Evolutionary conservation across 2,797 vertebrate species (phyloP), one percentile per base, ranked within the genome.

Genomic region (Trematomus bernacchii): DNA sequence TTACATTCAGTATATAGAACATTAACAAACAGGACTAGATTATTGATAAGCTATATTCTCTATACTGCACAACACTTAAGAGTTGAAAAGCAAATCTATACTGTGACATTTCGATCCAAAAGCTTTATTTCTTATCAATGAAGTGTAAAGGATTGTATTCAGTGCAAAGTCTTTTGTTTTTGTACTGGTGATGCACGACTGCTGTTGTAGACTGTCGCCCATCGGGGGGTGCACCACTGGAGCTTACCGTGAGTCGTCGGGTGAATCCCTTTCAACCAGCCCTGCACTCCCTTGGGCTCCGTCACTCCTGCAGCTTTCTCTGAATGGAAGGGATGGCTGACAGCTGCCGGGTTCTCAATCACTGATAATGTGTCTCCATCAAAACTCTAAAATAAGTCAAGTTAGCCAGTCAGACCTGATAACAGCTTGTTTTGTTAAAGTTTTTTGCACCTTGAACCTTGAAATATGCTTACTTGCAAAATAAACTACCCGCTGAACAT

Each of bases 281-380:
- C 85, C 72, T 90, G 88, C 19, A 62, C 86, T 47, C 76, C 86
- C 50, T 85, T 72, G 55, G 73, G 77, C 61, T 42, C 89, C 16
- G 64, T 55, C 9, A 72, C 88, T 73, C 79, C 89, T 43, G 83
- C 69, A 50, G 88, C 65, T 76, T 83, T 84, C 70, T 93, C 85
- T 12, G 81, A 69, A 42, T 76, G 84, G 62, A 91, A 87, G 19
- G 89, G 63, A 62, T 91, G 85, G 70, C 62, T 78, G 83, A 91
- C 67, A 27, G 91, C 91, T 16, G 19, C 89, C 52, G 92, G 91
- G 58, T 94, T 95, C 91, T 94, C 94, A 73, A 91, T 95, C 88
- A 93, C 93, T 68, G 92, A 92, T 82, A 93, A 76, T 57, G 79
- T 50, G 76, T 92, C 90, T 86, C 87, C 90, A 86, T 93, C 91